A percentile compares a stretch with the other conserved stretches of the same genome.
Evolutionary conservation across 2,797 vertebrate genomes (phyloP).

Genomic region (Dendrocincla fuliginosa): DNA sequence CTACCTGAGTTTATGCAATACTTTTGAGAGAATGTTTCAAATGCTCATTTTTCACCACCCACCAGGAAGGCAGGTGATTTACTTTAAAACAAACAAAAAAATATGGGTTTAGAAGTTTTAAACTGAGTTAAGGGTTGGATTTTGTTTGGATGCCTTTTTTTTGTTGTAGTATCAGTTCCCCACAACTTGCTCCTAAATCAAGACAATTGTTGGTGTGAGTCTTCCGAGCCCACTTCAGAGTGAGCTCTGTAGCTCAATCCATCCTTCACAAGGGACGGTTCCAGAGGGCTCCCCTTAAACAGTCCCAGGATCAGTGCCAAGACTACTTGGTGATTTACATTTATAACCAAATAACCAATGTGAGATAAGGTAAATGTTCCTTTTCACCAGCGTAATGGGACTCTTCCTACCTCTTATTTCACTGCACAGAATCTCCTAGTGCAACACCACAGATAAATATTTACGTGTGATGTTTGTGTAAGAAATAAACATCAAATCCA

Average conservation of each 20-base stretch:
- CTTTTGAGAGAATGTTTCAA: rapidly evolving
- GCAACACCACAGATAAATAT: not conserved
- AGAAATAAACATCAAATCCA: not conserved
- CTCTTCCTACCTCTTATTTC: not conserved
- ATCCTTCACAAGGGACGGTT: not conserved
- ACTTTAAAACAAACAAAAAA: not conserved
- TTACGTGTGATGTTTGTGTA: not conserved
- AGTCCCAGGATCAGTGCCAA: constrained; percentile 37
- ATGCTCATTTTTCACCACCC: not conserved
- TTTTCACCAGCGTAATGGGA: not conserved
- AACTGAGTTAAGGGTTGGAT: not conserved
- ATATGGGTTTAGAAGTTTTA: not conserved
- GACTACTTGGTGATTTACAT: constrained; percentile 2
- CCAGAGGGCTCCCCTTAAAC: not conserved
- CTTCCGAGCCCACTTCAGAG: not conserved
- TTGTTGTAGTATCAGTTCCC: not conserved
- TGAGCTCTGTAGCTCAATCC: not conserved
- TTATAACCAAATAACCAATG: constrained; percentile 4
- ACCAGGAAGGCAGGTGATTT: not conserved
- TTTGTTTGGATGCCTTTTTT: not conserved
- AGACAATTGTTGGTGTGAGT: not conserved
- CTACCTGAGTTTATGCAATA: not conserved
- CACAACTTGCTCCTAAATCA: not conserved
- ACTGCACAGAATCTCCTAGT: not conserved
- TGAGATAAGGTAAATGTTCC: constrained; percentile 16